Conservation (phyloP, 2,797 vertebrate species). For the Rhyacichthys aspro region DNA sequence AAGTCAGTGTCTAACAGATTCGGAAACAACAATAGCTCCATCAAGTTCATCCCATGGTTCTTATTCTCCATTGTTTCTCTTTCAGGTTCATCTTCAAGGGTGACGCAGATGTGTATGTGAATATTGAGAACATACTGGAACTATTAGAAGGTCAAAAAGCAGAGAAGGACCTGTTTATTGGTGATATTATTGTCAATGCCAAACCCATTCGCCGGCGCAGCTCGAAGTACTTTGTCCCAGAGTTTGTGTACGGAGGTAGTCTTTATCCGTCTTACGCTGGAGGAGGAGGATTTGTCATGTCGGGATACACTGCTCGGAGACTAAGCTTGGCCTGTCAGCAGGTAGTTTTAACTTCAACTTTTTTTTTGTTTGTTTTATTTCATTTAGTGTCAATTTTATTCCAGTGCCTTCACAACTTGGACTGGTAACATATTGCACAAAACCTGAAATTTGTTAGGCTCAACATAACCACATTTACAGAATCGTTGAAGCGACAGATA, state of each 20-base stretch:
- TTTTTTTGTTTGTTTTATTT: neutral
- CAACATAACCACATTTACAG: no score
- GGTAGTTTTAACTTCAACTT: slow-evolving; percentile 34
- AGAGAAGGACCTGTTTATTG: slow-evolving; percentile 86
- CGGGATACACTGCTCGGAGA: slow-evolving; percentile 85
- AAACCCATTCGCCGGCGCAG: slow-evolving; percentile 86
- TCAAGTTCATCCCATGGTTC: neutral
- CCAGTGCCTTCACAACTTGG: no score
- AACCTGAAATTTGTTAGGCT: no score
- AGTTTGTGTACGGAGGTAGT: slow-evolving; percentile 88
- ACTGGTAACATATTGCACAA: no score
- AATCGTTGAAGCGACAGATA: no score
- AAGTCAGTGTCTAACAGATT: slow-evolving; percentile 58
- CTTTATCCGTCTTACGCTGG: slow-evolving; percentile 92
- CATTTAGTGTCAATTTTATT: no score
- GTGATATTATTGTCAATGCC: slow-evolving; percentile 92
- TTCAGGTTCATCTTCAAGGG: slow-evolving; percentile 94
- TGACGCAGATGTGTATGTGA: slow-evolving; percentile 93
- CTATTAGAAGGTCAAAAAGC: slow-evolving; percentile 82
- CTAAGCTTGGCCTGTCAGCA: slow-evolving; percentile 87
- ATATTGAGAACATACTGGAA: slow-evolving; percentile 91
- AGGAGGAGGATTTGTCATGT: slow-evolving; percentile 94
- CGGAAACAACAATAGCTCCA: no score
- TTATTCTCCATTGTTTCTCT: neutral
- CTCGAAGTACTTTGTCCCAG: slow-evolving; percentile 95